Evolutionary conservation across 2,888 invertebrate species (phyloP), one percentile per base, ranked within the genome.

Genomic region (Pteria penguin): DNA sequence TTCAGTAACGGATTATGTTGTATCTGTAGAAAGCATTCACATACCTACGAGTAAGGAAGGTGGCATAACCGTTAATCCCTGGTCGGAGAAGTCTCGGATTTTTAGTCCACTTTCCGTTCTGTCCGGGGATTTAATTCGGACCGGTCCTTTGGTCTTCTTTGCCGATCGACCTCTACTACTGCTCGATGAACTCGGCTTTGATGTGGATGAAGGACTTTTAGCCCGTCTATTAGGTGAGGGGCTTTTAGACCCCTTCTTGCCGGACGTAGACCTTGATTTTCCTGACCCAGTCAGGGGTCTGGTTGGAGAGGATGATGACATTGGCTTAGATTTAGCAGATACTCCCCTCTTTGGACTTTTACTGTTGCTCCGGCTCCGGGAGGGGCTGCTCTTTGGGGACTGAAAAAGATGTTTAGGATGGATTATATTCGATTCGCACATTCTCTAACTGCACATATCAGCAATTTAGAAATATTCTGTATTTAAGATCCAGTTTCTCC

Each of bases 51-150:
- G 79, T 2, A 90, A 76, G 33, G 83, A 78, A 11, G 82, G 72
- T 5, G 89, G 88, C 2, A 90, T 77, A 18, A 82, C 77, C 4
- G 91, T 90, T 81, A 91, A 84, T 8, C 91, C 90, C 72, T 91
- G 89, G 5, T 87, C 87, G 1, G 88, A 88, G 80, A 86, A 79
- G 72, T 90, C 88, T 55, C 88, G 72, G 1, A 88, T 86, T 76
- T 84, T 86, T 24, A 87, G 80, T 4, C 89, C 88, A 55, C 85
- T 82, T 52, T 82, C 84, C 2, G 86, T 87, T 55, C 84, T 73
- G 58, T 87, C 83, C 4, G 86, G 84, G n/a, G 83, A 80, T 63
- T 83, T 82, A 0, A 82, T 78, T 32, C 81, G 72, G 11, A 82
- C 80, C 24, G 72, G 74, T 75, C 80, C 81, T 75, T 85, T 85